These are phyloP conservation scores for Oenanthe oenanthe DNA, from an alignment of 2,113 vertebrate species.

Conservation along the genomic window DNA sequence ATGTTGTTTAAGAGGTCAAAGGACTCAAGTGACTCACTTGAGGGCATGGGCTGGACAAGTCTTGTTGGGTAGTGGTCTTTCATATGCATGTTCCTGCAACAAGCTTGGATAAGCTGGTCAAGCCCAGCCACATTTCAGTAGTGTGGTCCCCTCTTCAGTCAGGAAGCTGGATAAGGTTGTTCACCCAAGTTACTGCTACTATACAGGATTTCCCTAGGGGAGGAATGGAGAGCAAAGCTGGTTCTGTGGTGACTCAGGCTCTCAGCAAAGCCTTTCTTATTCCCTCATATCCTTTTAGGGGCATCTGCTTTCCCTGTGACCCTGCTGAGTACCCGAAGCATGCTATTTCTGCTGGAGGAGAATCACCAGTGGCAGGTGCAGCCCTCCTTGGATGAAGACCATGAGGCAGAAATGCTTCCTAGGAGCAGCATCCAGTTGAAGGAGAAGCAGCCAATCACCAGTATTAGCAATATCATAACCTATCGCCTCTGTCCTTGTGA, in stretches of 20 bases:
- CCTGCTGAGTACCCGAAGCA: constrained; percentile 75
- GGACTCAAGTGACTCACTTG: background rate
- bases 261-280: constrained; percentile 25
- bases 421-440: constrained; percentile 39
- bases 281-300: constrained; percentile 52
- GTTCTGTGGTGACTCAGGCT: constrained; percentile 51
- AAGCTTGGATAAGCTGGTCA: background rate
- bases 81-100: background rate
- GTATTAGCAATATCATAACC: constrained; percentile 80
- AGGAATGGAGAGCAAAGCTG: constrained; percentile 18
- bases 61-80: background rate
- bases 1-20: background rate
- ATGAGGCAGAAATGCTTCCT: background rate
- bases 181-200: background rate
- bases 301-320: constrained; percentile 71
- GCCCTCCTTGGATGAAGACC: background rate
- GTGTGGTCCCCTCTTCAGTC: background rate
- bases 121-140: background rate
- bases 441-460: constrained; percentile 75
- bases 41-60: background rate
- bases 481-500: constrained; percentile 79
- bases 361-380: constrained; percentile 67
- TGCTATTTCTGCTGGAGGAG: constrained; percentile 79
- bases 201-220: background rate
- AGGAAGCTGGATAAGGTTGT: background rate